Conservation (phyloP, 2,888 invertebrate species). For the Drosophila robusta region DNA sequence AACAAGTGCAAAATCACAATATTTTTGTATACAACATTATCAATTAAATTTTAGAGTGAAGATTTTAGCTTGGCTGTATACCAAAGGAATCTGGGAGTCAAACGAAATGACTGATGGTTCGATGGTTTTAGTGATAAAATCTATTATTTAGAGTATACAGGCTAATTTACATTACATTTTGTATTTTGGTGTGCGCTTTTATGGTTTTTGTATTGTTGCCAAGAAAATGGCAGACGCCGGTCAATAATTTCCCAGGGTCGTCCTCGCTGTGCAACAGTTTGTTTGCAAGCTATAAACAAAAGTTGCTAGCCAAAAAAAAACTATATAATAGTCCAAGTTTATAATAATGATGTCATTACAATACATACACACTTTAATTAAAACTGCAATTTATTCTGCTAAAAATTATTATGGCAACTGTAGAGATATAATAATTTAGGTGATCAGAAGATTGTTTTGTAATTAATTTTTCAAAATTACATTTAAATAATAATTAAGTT, state of each 20-base stretch:
- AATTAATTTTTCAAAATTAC: no score
- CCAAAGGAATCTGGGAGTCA: no score
- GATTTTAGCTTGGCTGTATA: no score
- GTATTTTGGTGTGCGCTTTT: slow-evolving; percentile 28
- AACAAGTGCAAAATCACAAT: no score
- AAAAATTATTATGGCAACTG: no score
- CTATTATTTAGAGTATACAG: not conserved
- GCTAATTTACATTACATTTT: slow-evolving; percentile 28
- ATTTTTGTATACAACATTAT: no score
- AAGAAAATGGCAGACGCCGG: slow-evolving; percentile 49
- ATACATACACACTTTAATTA: slow-evolving; percentile 21
- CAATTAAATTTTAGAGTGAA: no score
- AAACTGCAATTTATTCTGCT: slow-evolving; percentile 2
- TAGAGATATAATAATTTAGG: no score
- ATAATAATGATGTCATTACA: slow-evolving; percentile 32
- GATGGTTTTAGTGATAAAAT: no score
- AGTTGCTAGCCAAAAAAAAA: slow-evolving; percentile 21
- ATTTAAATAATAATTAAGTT: no score
- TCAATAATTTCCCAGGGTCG: slow-evolving; percentile 38
- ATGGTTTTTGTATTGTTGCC: slow-evolving; percentile 59
- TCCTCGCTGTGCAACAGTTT: slow-evolving; percentile 23
- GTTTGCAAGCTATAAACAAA: slow-evolving; percentile 46
- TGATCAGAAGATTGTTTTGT: no score
- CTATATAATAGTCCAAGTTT: slow-evolving; percentile 7
- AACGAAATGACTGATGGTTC: no score